Evolutionary conservation across 1,140 invertebrate species (phyloP), one percentile per base, ranked within the genome.

Genomic region (Diabrotica virgifera): DNA sequence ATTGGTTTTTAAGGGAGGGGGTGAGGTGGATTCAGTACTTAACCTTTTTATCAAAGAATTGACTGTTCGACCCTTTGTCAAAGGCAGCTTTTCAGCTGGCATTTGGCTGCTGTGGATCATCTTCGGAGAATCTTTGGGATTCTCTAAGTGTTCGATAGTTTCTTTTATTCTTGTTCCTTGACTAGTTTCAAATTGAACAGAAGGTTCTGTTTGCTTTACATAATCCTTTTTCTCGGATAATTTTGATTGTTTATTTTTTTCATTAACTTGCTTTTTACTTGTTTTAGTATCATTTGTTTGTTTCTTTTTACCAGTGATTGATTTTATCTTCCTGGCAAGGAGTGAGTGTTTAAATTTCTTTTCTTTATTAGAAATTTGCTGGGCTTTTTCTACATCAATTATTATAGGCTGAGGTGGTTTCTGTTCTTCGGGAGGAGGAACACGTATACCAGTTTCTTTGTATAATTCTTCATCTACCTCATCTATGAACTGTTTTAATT

Each of bases 71-170:
- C 86, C 86, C 77, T 85, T 83, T 24, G 86, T 88, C 57, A 88
- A 74, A 36, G 86, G 85, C 59, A 84, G 79, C 61, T 85, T 86
- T 65, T 87, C 85, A 9, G 83, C 83, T 9, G 86, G 86, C 71
- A 83, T 80, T 76, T 87, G 86, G 69, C 86, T 87, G 70, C 87
- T 87, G 73, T 88, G 86, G 79, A 86, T 85, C 82, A 86, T 87
- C 65, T 84, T 83, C 52, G 74, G 37, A 68, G 81, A 82, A n/a
- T 66, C 55, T 35, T 46, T 46, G 12, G 59, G 40, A 75, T 82
- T 77, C 73, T 83, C 79, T n/a, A 82, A 77, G 69, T 80, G 78
- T 66, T 76, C 65, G 53, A 83, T 79, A 50, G 78, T 78, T 50
- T 64, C 63, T 52, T 73, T 67, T 35, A 72, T 68, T 46, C 36